Evolutionary conservation across 2,888 invertebrate genomes (phyloP).

Genomic region (Blastobasis lacticolella): DNA sequence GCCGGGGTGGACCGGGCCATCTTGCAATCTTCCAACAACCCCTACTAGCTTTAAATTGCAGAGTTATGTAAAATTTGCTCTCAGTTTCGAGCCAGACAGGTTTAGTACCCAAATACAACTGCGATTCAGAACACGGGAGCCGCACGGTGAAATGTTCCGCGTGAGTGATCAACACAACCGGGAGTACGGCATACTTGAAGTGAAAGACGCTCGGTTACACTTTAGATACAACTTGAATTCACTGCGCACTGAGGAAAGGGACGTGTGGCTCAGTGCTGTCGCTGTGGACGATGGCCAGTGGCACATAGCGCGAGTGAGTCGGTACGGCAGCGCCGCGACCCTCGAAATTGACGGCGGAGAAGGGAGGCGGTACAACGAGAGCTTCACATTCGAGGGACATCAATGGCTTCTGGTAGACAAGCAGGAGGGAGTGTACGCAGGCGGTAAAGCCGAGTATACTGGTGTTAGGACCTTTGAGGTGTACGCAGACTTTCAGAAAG

Average conservation of each 20-base stretch:
- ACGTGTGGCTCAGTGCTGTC: slow-evolving; percentile 91
- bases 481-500: slow-evolving; percentile 95
- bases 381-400: slow-evolving; percentile 91
- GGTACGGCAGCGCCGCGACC: slow-evolving; percentile 94
- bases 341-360: slow-evolving; percentile 96
- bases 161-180: slow-evolving; percentile 95
- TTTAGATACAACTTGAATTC: slow-evolving; percentile 96
- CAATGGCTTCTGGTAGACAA: slow-evolving; percentile 95
- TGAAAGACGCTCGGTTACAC: slow-evolving; percentile 90
- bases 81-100: slow-evolving; percentile 94
- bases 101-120: slow-evolving; percentile 95
- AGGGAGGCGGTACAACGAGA: slow-evolving; percentile 93
- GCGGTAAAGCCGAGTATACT: slow-evolving; percentile 96
- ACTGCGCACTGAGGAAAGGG: slow-evolving; percentile 89
- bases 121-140: slow-evolving; percentile 93
- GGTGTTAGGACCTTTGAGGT: slow-evolving; percentile 95
- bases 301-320: slow-evolving; percentile 94
- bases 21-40: slow-evolving; percentile 88
- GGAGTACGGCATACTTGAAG: slow-evolving; percentile 93
- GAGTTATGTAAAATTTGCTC: slow-evolving; percentile 96
- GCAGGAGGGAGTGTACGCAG: slow-evolving; percentile 95
- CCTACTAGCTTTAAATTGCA: slow-evolving; percentile 94
- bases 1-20: slow-evolving; percentile 95
- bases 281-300: slow-evolving; percentile 96
- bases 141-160: slow-evolving; percentile 93